Percentiles rank a stretch among this genome's conserved stretches.
Conservation (phyloP, 2,797 vertebrate genomes). For the Lagocephalus sceleratus region DNA sequence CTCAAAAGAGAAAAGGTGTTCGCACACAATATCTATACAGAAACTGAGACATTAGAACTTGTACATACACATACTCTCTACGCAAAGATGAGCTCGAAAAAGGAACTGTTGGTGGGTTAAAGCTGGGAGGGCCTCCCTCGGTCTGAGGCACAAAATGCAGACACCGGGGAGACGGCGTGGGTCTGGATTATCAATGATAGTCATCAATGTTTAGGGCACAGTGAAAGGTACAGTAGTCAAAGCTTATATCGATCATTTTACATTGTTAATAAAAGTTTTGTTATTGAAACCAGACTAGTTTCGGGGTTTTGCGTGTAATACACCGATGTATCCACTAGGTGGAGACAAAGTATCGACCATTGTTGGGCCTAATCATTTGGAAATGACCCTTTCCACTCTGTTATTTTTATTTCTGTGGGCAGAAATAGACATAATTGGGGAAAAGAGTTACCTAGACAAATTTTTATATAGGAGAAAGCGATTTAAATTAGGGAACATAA, state of each 20-base stretch:
- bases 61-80: slow-evolving; percentile 74
- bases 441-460: too few species aligned
- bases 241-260: slow-evolving; percentile 79
- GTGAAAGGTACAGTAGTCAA: slow-evolving; percentile 79
- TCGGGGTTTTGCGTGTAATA: slow-evolving; percentile 17
- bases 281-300: slow-evolving; percentile 62
- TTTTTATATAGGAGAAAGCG: too few species aligned
- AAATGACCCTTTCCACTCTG: too few species aligned
- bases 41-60: slow-evolving; percentile 68
- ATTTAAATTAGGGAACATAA: too few species aligned
- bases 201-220: slow-evolving; percentile 84
- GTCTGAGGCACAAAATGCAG: slow-evolving; percentile 47
- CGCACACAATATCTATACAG: slow-evolving; percentile 77
- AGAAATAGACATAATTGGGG: too few species aligned
- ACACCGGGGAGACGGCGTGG: slow-evolving; percentile 74
- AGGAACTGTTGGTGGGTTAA: slow-evolving; percentile 51
- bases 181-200: slow-evolving; percentile 79
- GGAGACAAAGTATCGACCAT: slow-evolving; percentile 39
- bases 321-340: slow-evolving; percentile 32
- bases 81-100: slow-evolving; percentile 66
- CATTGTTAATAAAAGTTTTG: slow-evolving; percentile 84
- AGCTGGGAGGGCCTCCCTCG: slow-evolving; percentile 37
- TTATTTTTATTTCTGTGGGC: too few species aligned
- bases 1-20: slow-evolving; percentile 64
- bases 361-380: too few species aligned